A percentile compares a stretch with the other conserved stretches of the same genome.
These are phyloP conservation scores for Mustelus asterias DNA, from an alignment of 2,113 vertebrate genomes.

Conservation along the genomic window DNA sequence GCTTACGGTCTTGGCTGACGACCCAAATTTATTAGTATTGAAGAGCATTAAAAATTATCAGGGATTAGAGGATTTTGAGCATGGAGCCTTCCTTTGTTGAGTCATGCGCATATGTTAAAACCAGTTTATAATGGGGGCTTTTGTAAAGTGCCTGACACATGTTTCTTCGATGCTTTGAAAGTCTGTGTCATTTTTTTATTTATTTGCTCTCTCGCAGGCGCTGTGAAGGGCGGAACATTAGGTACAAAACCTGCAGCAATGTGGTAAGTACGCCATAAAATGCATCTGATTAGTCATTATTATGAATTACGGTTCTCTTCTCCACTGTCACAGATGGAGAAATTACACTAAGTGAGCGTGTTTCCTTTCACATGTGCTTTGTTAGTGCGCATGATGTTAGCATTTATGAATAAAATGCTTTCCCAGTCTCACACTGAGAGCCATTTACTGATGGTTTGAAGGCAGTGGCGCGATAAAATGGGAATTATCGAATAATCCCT, in stretches of 20 bases:
- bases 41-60: conserved; percentile 22
- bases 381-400: background rate
- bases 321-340: conserved; percentile 42
- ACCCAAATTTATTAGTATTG: background rate
- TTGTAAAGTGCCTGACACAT: background rate
- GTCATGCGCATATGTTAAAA: background rate
- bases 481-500: background rate
- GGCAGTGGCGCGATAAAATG: background rate
- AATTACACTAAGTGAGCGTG: conserved; percentile 33
- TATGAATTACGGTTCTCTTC: conserved; percentile 41
- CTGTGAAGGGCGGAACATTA: conserved; percentile 85
- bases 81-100: conserved; percentile 24
- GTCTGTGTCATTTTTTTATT: background rate
- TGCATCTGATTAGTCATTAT: background rate
- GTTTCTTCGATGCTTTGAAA: conserved; percentile 1
- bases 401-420: background rate
- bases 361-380: background rate
- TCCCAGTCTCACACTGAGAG: background rate
- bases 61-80: conserved; percentile 10
- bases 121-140: conserved; percentile 4
- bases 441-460: background rate
- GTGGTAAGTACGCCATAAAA: conserved; percentile 63
- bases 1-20: conserved; percentile 9
- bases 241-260: conserved; percentile 87
- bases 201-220: conserved; percentile 57